Evolutionary conservation across 1,140 invertebrate genomes (phyloP), one percentile per base, ranked within the genome.

Genomic region (Scaptomyza hsui): DNA sequence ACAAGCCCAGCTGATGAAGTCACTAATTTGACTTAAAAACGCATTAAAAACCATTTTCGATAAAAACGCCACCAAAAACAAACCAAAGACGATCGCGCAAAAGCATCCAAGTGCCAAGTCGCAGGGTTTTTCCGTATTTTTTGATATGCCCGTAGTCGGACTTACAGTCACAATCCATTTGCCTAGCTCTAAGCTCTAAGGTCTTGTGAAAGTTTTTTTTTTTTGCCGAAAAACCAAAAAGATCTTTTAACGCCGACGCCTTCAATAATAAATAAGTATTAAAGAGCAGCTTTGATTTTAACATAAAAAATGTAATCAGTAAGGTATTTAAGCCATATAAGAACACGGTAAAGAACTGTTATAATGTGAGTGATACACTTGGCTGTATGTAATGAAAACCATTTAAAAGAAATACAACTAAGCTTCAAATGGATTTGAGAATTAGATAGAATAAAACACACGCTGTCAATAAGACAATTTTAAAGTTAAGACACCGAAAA

Each of bases 31-130:
- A 78, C 78, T 86, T 86, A 86, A 86, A 86, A 86, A 86, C 82
- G 82, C 82, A 86, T 86, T 86, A 86, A 86, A 86, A 88, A 70
- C 82, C 82, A 86, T 88, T 86, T 86, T 86, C 81, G 82, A 88
- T 82, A 82, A 86, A 80, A 88, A 71, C 77, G 42, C 56, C 59
- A 49, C 24, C 13, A 52, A 62, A 39, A 60, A 37, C 39, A 32
- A 32, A 35, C 29, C 26, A 29, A 9, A 29, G 35, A 32, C 18
- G 48, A 53, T 60, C 63, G 16, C 52, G 47, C 26, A 19, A 49
- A 29, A 61, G 35, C 61, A 52, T 51, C 63, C 32, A 48, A 57
- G 0, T 48, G 39, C 77, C 62, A 61, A 53, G 21, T 70, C 49
- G 63, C 42, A 88, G 77, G 81, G 81, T 86, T 86, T 86, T 86